phyloP scores from a whole-genome alignment of 1,140 invertebrate genomes.

The Aricia agestis region DNA sequence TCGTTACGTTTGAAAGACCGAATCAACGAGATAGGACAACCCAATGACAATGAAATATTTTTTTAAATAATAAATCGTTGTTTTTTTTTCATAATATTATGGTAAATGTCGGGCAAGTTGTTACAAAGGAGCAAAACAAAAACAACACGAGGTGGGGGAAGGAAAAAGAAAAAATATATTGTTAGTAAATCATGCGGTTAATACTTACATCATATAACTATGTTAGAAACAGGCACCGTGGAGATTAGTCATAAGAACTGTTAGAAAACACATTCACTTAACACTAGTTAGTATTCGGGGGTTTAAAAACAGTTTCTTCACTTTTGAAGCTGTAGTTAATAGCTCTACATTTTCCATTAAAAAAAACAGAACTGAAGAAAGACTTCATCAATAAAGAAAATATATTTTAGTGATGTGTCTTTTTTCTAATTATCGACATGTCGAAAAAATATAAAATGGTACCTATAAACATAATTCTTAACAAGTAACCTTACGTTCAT shows the following conservation, averaged over 20 bases:
- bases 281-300: too few relatives aligned
- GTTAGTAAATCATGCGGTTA: slow-evolving; percentile 51
- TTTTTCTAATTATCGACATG: too few relatives aligned
- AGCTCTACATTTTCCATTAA: too few relatives aligned
- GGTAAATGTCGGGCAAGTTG: neutral
- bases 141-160: slow-evolving; percentile 35
- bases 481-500: neutral
- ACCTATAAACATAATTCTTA: too few relatives aligned
- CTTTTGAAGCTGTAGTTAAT: too few relatives aligned
- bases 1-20: slow-evolving; percentile 40
- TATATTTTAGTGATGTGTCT: too few relatives aligned
- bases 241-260: neutral
- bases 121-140: slow-evolving; percentile 38
- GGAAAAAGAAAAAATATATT: slow-evolving; percentile 38
- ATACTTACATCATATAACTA: slow-evolving; percentile 21
- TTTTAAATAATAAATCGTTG: slow-evolving; percentile 9
- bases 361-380: too few relatives aligned
- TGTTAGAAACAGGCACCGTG: neutral
- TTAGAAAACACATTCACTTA: too few relatives aligned
- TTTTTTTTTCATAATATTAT: neutral
- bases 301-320: too few relatives aligned
- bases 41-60: neutral
- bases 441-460: too few relatives aligned
- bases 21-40: slow-evolving; percentile 39
- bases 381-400: too few relatives aligned